Evolutionary conservation across 2,113 vertebrate genomes (phyloP).

Genomic region (Crotalus horridus): DNA sequence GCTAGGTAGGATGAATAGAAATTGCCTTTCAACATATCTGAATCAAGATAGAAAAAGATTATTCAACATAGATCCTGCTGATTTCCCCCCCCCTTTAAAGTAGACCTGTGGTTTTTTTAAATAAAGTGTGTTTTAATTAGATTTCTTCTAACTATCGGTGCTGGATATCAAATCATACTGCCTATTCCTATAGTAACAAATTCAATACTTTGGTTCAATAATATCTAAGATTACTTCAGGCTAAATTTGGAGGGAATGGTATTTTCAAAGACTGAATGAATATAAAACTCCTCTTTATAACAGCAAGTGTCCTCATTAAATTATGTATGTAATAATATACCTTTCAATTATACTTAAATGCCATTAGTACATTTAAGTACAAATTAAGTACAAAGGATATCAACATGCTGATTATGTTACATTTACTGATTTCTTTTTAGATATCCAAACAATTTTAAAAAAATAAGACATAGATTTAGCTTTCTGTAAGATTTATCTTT

Average conservation of each 20-base stretch:
- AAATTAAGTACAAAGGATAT: not conserved
- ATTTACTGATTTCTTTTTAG: not conserved
- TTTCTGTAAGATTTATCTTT: not conserved
- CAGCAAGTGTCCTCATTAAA: not conserved
- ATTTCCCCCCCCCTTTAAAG: not conserved
- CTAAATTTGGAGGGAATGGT: not conserved
- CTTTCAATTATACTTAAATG: not conserved
- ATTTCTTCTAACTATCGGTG: not conserved
- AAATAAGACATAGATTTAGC: not conserved
- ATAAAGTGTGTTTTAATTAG: not conserved
- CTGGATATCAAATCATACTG: not conserved
- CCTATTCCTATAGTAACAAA: slow-evolving; percentile 18
- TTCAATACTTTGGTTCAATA: not conserved
- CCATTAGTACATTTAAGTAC: not conserved
- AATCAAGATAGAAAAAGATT: not conserved
- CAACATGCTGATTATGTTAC: not conserved
- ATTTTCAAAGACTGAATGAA: not conserved
- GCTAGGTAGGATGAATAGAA: not conserved
- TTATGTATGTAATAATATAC: not conserved
- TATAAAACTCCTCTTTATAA: not conserved
- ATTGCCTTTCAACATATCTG: not conserved
- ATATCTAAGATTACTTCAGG: not conserved
- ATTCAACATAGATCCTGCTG: not conserved
- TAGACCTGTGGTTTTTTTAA: not conserved
- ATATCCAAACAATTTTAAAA: not conserved